Base-by-base conservation (phyloP, 1,140 invertebrate genomes). In the Tetramorium simillimum region DNA sequence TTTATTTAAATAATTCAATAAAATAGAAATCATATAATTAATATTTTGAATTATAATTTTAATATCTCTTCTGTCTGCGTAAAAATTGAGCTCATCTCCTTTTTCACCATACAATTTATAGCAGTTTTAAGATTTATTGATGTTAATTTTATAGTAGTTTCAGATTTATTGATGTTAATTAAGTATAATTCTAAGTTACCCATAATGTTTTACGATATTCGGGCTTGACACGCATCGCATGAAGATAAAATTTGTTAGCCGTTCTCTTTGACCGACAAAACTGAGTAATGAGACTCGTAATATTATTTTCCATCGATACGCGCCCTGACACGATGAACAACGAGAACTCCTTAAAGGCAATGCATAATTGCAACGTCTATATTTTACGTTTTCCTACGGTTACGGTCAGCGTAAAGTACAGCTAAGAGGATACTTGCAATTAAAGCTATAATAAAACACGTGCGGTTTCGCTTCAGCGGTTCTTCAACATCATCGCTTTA, bases 401-500 rank as follows among this genome's bases (percentile, higher is more conserved):
- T 60, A 60, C 18, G 24, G 40, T 82, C 53, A 37, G 40, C 18
- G 69, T 75, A 84, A 84, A 75, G 69, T 84, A 73, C 43, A 62
- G 53, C 43, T 60, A 46, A 60, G 69, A 84, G 69, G 69, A 75
- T 84, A 84, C 56, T 81, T 62, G 69, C 80, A 84, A 84, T 84
- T 84, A 84, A 84, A 84, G 53, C 28, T 60, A 72, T 37, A 84
- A 84, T 84, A 69, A 86, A 86, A 86, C 63, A 86, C 63, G 51
- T 69, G 49, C 75, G 76, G 77, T 69, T 60, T 86, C 56, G 77
- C 67, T 58, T 62, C 51, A 53, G 51, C 33, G 65, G 43, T 70
- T 70, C 21, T 21, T 33, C 65, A 53, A 18, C 56, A 53, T 60
- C 40, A 46, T 28, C 56, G 53, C 46, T 60, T 62, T 86, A 81